Percentiles rank a stretch among this genome's conserved stretches.
Conservation (phyloP, 2,888 invertebrate genomes). For the Coremacera marginata region DNA sequence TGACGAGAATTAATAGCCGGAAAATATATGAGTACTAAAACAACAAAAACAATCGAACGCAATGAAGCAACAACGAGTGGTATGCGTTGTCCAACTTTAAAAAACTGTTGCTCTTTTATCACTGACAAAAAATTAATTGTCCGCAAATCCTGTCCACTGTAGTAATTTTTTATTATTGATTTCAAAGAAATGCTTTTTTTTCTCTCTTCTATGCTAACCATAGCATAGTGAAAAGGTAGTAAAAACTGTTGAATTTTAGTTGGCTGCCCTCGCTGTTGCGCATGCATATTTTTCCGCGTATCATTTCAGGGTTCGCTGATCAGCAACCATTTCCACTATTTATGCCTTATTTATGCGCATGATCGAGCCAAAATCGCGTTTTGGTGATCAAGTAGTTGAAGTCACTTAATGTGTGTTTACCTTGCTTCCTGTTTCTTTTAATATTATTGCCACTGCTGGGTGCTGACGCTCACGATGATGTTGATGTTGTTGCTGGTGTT, state of each 20-base stretch:
- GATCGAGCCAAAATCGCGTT: conserved; percentile 5
- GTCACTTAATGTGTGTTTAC: background rate
- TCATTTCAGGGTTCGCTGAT: conserved; percentile 28
- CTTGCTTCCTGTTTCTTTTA: conserved; percentile 7
- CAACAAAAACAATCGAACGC: background rate
- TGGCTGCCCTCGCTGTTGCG: conserved; percentile 10
- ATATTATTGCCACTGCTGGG: too few species aligned
- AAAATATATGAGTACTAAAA: background rate
- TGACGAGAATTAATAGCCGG: conserved; percentile 13
- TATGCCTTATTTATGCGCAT: conserved; percentile 11
- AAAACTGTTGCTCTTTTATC: conserved; percentile 21
- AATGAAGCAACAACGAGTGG: conserved; percentile 12
- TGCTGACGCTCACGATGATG: too few species aligned
- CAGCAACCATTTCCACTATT: background rate
- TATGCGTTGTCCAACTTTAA: background rate
- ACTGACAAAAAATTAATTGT: conserved; percentile 62
- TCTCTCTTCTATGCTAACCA: background rate
- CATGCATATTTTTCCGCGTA: conserved; percentile 6
- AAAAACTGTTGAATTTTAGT: conserved; percentile 17
- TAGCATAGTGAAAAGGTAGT: background rate
- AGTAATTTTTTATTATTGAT: background rate
- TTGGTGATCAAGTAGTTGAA: background rate
- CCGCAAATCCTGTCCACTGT: conserved; percentile 65
- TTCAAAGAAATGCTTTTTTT: background rate
- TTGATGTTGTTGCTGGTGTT: too few species aligned